These are phyloP conservation scores for Hesperia comma DNA, from an alignment of 2,888 invertebrate species.

Conservation along the genomic window DNA sequence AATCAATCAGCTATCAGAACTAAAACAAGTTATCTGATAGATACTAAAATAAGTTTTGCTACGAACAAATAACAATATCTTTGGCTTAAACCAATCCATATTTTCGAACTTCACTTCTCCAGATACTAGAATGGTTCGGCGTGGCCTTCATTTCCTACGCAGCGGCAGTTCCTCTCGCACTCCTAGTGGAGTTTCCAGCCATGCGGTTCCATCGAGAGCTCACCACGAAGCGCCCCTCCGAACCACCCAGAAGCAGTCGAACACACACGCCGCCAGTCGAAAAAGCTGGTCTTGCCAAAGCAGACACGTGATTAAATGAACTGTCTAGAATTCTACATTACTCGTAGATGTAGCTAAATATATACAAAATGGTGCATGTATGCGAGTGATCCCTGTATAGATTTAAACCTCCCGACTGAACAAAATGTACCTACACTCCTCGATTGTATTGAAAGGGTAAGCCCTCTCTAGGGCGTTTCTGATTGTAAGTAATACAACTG, in stretches of 20 bases:
- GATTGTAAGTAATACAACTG: too few species aligned
- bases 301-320: conserved; percentile 70
- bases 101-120: conserved; percentile 8
- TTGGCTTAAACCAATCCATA: background rate
- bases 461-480: too few species aligned
- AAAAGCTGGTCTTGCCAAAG: conserved; percentile 51
- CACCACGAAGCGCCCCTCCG: conserved; percentile 27
- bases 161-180: conserved; percentile 70
- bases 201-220: conserved; percentile 65
- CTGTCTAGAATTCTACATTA: conserved; percentile 60
- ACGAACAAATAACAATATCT: background rate
- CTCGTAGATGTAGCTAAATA: background rate
- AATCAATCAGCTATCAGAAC: too few species aligned
- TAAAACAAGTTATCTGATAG: too few species aligned
- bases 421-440: too few species aligned
- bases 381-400: too few species aligned
- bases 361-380: background rate
- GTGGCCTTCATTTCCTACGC: conserved; percentile 68
- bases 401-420: too few species aligned
- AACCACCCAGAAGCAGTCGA: background rate
- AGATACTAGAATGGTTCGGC: conserved; percentile 73
- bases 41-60: background rate
- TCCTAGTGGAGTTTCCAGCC: conserved; percentile 71
- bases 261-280: conserved; percentile 58
- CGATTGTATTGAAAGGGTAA: too few species aligned